Base-by-base conservation (phyloP, 2,888 invertebrate species). In the Lissonota sp. region DNA sequence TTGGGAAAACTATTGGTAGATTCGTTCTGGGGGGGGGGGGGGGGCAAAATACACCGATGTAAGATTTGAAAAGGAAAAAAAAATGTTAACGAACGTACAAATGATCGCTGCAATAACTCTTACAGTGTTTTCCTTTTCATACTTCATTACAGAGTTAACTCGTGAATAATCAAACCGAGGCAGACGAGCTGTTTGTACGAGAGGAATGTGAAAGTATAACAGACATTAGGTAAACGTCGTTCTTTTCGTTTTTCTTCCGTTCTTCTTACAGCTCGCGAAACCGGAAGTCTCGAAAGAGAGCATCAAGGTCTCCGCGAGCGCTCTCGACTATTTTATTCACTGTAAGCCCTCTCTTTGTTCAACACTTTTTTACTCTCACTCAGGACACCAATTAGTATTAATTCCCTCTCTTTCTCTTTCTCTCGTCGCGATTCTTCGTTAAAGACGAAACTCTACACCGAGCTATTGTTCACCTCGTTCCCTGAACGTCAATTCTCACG, bases 381-480 rank as follows among this genome's bases (percentile, higher is more conserved):
- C 40, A 57, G 44, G 60, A 39, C 26, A 26, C 67, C 82, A 84
- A 84, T 84, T 84, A 84, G 73, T 79, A 84, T 80, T 70, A 78
- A 72, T 73, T 73, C 44, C 42, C 16, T 55, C 44, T 53, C 40
- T 71, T 67, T 76, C 60, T 57, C 60, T 53, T 70, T 66, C 73
- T 12, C 71, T 49, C n/a, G 14, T 53, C 53, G 7, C 7, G 14
- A 53, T 53, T 12, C 53, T 14, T 12, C 53, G 5, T 53, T 26
- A 26, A 26, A 26, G 26, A 26, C 26, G 26, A 26, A 26, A 26
- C 26, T 26, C 26, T 26, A 26, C 26, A 26, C 26, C 26, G 26
- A 26, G 26, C 26, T 26, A 26, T 26, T 26, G 26, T 26, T 26
- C 26, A 26, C 26, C 26, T 26, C 26, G 1, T 26, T 26, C 26